phyloP scores from a whole-genome alignment of 2,797 vertebrate species.

The Streptopelia turtur region DNA sequence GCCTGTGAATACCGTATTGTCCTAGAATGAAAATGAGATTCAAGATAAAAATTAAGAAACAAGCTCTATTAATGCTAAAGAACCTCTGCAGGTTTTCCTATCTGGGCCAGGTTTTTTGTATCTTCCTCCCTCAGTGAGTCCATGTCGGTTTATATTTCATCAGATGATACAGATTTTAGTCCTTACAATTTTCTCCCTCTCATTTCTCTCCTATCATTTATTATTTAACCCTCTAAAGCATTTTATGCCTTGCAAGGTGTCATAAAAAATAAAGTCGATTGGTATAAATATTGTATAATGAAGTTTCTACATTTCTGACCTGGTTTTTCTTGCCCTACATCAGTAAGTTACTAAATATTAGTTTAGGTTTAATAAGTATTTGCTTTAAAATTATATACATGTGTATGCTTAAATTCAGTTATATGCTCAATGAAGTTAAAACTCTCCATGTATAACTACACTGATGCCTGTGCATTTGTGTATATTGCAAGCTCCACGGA shows the following conservation, averaged over 20 bases:
- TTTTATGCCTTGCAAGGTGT: slow-evolving; percentile 5
- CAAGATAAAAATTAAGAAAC: background rate
- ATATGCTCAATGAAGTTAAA: background rate
- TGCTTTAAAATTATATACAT: background rate
- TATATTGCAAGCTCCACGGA: background rate
- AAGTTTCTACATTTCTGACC: background rate
- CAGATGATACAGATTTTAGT: background rate
- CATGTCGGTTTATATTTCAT: slow-evolving; percentile 23
- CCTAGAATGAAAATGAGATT: background rate
- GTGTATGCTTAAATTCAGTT: background rate
- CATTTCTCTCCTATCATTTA: slow-evolving; percentile 37
- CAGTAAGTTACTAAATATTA: background rate
- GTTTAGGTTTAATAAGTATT: background rate
- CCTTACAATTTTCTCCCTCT: background rate
- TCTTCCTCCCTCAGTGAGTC: background rate
- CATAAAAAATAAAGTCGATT: slow-evolving; percentile 19
- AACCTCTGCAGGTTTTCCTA: background rate
- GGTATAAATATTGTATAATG: slow-evolving; percentile 35
- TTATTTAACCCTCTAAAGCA: slow-evolving; percentile 59
- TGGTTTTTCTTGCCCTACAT: background rate
- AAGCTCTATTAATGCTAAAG: background rate
- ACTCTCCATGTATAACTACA: background rate
- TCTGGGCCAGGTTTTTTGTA: slow-evolving; percentile 20
- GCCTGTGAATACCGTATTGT: background rate
- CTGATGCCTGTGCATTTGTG: background rate